A percentile compares a stretch with the other conserved stretches of the same genome.
Evolutionary conservation across 2,888 invertebrate genomes (phyloP).

Genomic region (Lydus trimaculatus): DNA sequence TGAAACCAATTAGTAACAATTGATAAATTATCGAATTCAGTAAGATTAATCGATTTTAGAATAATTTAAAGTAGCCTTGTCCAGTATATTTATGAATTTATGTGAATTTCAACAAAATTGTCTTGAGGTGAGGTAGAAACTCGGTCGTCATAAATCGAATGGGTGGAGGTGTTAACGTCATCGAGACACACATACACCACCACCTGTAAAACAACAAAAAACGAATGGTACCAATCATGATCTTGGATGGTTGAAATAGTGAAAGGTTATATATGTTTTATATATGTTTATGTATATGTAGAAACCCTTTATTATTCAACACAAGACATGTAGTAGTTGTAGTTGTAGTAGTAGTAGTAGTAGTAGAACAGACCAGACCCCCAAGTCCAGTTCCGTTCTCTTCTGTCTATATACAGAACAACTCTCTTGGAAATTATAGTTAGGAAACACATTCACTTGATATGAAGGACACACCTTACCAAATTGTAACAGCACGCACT

Average conservation of each 20-base stretch:
- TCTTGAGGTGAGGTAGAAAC: background rate
- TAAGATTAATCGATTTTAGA: no score
- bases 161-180: constrained; percentile 7
- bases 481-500: background rate
- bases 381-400: constrained; percentile 5
- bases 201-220: constrained; percentile 5
- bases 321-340: background rate
- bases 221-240: background rate
- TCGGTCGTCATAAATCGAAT: background rate
- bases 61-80: no score
- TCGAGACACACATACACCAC: background rate
- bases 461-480: constrained; percentile 8
- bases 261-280: background rate
- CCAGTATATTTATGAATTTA: no score
- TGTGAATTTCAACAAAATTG: no score
- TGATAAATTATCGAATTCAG: no score
- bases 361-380: background rate
- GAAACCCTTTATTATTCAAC: background rate
- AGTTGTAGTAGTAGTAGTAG: background rate
- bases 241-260: constrained; percentile 6
- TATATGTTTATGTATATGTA: background rate
- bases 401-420: background rate
- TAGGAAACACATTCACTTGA: constrained; percentile 1
- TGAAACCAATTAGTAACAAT: no score
- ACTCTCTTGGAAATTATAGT: background rate